phyloP scores from a whole-genome alignment of 2,797 vertebrate species.

The Decapterus maruadsi region DNA sequence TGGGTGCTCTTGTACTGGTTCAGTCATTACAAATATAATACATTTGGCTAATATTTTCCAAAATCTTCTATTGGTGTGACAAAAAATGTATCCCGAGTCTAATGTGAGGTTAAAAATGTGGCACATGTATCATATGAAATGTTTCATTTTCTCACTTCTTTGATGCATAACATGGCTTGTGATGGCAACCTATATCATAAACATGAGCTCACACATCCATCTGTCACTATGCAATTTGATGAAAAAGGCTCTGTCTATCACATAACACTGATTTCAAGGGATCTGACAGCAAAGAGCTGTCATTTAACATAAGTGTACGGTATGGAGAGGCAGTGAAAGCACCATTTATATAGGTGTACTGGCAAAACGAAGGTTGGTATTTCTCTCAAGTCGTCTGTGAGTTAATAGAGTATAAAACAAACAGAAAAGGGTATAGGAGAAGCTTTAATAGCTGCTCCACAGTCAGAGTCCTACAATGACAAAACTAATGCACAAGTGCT shows the following conservation, averaged over 20 bases:
- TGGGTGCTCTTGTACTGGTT: slow-evolving; percentile 3
- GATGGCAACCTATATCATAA: slow-evolving; percentile 32
- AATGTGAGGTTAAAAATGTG: not conserved
- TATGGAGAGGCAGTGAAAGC: slow-evolving; percentile 17
- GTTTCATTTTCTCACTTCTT: slow-evolving; percentile 20
- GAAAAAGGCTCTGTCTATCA: slow-evolving; percentile 13
- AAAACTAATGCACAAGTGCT: slow-evolving; percentile 54
- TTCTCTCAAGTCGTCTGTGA: slow-evolving; percentile 49
- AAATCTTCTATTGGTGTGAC: not conserved
- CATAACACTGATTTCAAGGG: slow-evolving; percentile 36
- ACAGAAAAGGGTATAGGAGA: slow-evolving; percentile 57
- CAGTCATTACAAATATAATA: not conserved
- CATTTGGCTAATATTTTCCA: not conserved
- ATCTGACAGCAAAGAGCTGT: slow-evolving; percentile 27
- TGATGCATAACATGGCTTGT: slow-evolving; percentile 26
- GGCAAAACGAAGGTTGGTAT: slow-evolving; percentile 46
- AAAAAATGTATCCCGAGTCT: not conserved
- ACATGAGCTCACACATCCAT: slow-evolving; percentile 5
- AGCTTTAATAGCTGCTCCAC: slow-evolving; percentile 37
- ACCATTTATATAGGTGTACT: slow-evolving; percentile 37
- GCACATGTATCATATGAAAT: not conserved
- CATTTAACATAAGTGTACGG: slow-evolving; percentile 26
- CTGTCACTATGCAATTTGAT: slow-evolving; percentile 34
- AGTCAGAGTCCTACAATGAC: slow-evolving; percentile 37
- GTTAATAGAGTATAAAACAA: slow-evolving; percentile 57